Conservation (phyloP, 2,888 invertebrate species). For the Dryadula phaetusa region DNA sequence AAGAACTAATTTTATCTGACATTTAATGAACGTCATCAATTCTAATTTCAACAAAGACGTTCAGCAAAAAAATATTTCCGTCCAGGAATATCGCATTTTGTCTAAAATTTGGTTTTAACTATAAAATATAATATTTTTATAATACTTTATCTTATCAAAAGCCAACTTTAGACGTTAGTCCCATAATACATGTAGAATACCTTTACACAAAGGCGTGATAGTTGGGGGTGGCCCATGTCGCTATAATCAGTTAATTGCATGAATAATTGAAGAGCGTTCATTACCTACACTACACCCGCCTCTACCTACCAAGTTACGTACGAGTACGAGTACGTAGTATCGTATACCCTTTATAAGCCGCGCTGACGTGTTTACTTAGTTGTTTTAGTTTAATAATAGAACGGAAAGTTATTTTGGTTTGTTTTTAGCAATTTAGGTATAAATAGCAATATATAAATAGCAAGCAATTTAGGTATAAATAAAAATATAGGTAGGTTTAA, state of each 20-base stretch:
- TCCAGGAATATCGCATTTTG: no score
- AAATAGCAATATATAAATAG: no score
- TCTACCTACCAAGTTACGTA: constrained; percentile 21
- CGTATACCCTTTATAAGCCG: constrained; percentile 26
- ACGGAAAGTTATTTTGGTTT: background rate
- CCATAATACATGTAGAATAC: constrained; percentile 16
- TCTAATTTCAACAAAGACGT: no score
- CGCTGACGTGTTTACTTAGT: constrained; percentile 10
- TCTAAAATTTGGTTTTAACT: no score
- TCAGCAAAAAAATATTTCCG: no score
- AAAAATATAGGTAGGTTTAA: no score
- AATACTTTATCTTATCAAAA: background rate
- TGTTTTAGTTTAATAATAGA: constrained; percentile 3
- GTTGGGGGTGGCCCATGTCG: constrained; percentile 56
- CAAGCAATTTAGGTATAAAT: no score
- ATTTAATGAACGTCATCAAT: no score
- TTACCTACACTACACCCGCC: constrained; percentile 54
- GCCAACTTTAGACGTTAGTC: background rate
- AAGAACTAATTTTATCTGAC: no score
- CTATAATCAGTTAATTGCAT: constrained; percentile 83
- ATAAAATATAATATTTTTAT: no score
- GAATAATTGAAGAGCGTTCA: constrained; percentile 76
- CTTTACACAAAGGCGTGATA: constrained; percentile 32
- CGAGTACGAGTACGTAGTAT: no score
- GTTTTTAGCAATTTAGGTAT: no score